These are phyloP conservation scores for Aphodius sticticus DNA, from an alignment of 2,888 invertebrate species.

Conservation along the genomic window DNA sequence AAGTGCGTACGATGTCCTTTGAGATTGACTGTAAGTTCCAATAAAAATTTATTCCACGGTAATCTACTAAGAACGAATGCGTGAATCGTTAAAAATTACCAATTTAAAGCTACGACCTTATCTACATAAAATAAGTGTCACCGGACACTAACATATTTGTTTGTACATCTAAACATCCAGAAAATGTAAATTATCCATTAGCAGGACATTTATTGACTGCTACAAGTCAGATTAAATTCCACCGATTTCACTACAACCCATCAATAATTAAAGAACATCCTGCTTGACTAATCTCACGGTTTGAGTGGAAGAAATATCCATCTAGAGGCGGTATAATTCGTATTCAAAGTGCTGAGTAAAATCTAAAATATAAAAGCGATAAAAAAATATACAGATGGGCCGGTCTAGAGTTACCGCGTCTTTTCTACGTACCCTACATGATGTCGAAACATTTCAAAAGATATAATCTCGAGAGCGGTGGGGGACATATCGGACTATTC, in stretches of 20 bases:
- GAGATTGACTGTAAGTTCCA: too few relatives aligned
- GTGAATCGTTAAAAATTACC: too few relatives aligned
- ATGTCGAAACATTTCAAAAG: background rate
- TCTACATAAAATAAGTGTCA: background rate
- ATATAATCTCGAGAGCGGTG: background rate
- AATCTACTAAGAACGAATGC: too few relatives aligned
- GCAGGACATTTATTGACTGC: background rate
- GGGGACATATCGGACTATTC: background rate
- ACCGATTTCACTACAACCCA: background rate
- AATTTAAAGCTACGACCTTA: background rate
- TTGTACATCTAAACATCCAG: background rate
- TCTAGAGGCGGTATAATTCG: background rate
- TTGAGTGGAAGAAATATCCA: too few relatives aligned
- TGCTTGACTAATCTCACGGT: too few relatives aligned
- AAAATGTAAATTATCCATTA: background rate
- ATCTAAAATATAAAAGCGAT: background rate
- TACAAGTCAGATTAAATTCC: background rate
- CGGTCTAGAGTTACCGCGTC: background rate
- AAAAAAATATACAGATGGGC: background rate
- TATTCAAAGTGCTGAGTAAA: background rate
- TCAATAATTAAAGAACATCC: too few relatives aligned
- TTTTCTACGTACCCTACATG: background rate
- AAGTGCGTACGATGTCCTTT: too few relatives aligned
- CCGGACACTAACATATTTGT: background rate
- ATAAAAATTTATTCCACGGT: too few relatives aligned